Base-by-base conservation (phyloP, 1,140 invertebrate species). In the Nomia melanderi region DNA sequence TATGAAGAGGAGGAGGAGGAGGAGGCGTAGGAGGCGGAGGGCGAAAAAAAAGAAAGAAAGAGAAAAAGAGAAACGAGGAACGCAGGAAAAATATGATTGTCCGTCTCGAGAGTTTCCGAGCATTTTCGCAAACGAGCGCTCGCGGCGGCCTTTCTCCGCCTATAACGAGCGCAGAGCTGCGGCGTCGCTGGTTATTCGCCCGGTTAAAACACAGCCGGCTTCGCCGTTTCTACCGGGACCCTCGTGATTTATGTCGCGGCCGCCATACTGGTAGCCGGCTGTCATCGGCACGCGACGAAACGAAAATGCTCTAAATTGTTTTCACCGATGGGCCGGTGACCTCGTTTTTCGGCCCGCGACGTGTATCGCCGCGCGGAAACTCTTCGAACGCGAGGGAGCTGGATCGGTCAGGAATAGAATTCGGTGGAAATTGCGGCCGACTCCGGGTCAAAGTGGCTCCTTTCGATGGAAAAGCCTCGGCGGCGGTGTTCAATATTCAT, bases 71-170 rank as follows among this genome's bases (percentile, higher is more conserved):
- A n/a, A 36, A 36, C 41, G 5, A 17, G 54, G 29, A 29, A 27
- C 27, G 27, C 1, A 56, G 54, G 50, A 77, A 83, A 75, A 81
- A 79, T 73, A 70, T 47, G 65, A 77, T 57, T 63, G 56, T 69
- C 23, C 63, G 50, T 70, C 41, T 70, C 53, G 36, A 78, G 70
- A 65, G 78, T 56, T 60, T 57, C 56, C 73, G 65, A 72, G 72
- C 29, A 36, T 75, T 75, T 75, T 75, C 72, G 63, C 72, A 75
- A 75, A 75, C 63, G 72, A 67, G 39, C 72, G 53, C 39, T n/a
- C 63, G 63, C 72, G 39, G 39, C n/a, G 17, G 44, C 39, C 59
- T 73, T 65, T 64, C 71, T 65, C 20, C 20, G 33, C 20, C 53
- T 75, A 47, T 75, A 67, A 75, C 64, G 72, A 75, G 36, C 39